phyloP scores from a whole-genome alignment of 2,113 vertebrate genomes.

The Thamnaconus septentrionalis region DNA sequence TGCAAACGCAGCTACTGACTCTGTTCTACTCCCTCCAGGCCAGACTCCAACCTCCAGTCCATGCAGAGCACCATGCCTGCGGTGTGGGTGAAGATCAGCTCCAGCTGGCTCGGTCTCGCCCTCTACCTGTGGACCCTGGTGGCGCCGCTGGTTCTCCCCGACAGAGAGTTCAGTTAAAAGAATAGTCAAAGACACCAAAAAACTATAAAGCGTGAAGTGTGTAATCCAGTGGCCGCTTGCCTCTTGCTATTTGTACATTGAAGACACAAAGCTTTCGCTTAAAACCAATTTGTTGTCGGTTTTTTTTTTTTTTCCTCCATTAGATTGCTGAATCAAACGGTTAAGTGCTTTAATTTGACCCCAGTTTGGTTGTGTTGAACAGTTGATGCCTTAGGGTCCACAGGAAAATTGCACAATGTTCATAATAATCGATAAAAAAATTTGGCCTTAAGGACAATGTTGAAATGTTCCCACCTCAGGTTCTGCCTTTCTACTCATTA shows the following conservation, averaged over 20 bases:
- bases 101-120: slow-evolving; percentile 86
- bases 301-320: too few relatives aligned
- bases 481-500: background rate
- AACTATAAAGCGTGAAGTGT: background rate
- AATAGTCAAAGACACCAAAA: background rate
- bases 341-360: background rate
- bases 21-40: slow-evolving; percentile 67
- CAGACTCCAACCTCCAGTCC: slow-evolving; percentile 43
- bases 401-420: background rate
- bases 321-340: background rate
- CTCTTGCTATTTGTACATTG: slow-evolving; percentile 3
- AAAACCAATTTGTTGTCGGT: background rate
- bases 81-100: slow-evolving; percentile 93
- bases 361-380: background rate
- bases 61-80: slow-evolving; percentile 84
- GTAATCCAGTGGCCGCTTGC: background rate
- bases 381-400: background rate
- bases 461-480: slow-evolving; percentile 14
- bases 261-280: slow-evolving; percentile 13
- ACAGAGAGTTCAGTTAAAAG: slow-evolving; percentile 85
- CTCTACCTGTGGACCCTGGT: slow-evolving; percentile 92
- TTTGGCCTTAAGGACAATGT: slow-evolving; percentile 21
- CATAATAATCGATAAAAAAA: background rate
- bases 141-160: slow-evolving; percentile 81
- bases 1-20: too few relatives aligned